Evolutionary conservation across 2,113 vertebrate genomes (phyloP), one percentile per base, ranked within the genome.

Genomic region (Abramis brama): DNA sequence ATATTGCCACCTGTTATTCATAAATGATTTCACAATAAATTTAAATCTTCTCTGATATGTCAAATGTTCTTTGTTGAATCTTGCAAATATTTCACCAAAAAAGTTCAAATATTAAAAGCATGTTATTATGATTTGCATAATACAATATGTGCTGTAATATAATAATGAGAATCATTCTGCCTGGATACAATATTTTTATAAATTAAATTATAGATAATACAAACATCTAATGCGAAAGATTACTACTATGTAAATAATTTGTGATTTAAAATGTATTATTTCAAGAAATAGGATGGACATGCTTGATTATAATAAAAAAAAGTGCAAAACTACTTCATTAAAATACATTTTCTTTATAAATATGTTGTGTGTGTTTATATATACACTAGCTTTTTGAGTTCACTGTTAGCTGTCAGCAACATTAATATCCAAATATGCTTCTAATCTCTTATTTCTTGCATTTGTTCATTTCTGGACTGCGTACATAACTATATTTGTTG

Each of bases 21-120:
- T 43, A 6, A 0, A 7, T 66, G 39, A 21, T 27, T 64, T 81
- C 43, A 27, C 59, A 81, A 64, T 66, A 81, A 81, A 81, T 81
- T 66, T 6, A 47, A 27, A 66, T 47, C 5, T 6, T 45, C 6
- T 64, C 39, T 80, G 47, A 10, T 43, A 30, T 81, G 55, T 60
- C 2, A 19, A 64, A 11, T 25, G 36, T 30, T 47, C 43, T 47
- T 75, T 5, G 8, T 50, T 50, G 6, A 7, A 15, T 74, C 12
- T 43, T 71, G 23, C 23, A 33, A 5, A 45, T 7, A 15, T 45
- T n/a, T 73, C 1, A 47, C 6, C 11, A 36, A 33, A 36, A 2
- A 71, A 43, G 19, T 23, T 0, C 21, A 6, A 1, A 43, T 39
- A 39, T 39, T 0, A 7, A 71, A 70, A 70, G 4, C 30, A 3